Evolutionary conservation across 2,113 vertebrate genomes (phyloP).

Genomic region (human (Homo sapiens)): GRCh38 chr14:70599501-70600000

Average conservation of each 20-base stretch:
- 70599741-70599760: neutral
- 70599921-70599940: neutral
- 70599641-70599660: neutral
- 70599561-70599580: neutral
- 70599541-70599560: neutral
- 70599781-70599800: neutral
- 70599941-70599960: conserved; percentile 5
- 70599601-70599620: neutral
- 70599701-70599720: neutral
- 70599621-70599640: neutral
- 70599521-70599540: neutral
- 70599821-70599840: neutral
- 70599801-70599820: conserved; percentile 7
- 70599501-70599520: neutral
- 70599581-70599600: neutral
- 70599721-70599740: neutral
- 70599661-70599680: neutral
- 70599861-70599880: neutral
- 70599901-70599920: neutral
- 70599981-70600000: neutral
- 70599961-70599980: neutral
- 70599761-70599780: neutral
- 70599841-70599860: neutral
- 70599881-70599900: neutral
- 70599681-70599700: neutral